Evolutionary conservation across 2,888 invertebrate species (phyloP).

Genomic region (Papilio gigon): DNA sequence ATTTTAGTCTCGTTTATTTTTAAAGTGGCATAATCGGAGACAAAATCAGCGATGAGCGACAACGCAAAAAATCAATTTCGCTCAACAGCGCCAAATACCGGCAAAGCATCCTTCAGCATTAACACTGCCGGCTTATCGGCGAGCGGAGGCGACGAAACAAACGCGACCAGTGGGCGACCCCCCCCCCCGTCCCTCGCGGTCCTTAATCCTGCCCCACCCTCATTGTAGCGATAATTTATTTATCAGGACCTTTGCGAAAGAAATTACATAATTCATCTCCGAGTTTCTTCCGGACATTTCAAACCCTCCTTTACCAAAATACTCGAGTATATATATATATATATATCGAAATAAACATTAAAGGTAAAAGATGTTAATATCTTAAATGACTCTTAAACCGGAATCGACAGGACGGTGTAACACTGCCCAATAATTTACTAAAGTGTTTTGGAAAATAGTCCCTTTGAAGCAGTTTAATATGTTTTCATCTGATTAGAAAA

Average conservation of each 20-base stretch:
- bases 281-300: conserved; percentile 37
- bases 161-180: conserved; percentile 28
- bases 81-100: conserved; percentile 34
- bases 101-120: conserved; percentile 18
- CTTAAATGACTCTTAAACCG: too few relatives aligned
- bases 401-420: too few relatives aligned
- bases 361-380: too few relatives aligned
- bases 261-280: conserved; percentile 41
- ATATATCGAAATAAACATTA: not conserved
- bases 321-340: not conserved
- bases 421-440: not conserved
- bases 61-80: conserved; percentile 27
- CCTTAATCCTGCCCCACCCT: conserved; percentile 45
- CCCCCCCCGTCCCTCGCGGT: conserved; percentile 30
- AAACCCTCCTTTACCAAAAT: not conserved
- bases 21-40: conserved; percentile 7
- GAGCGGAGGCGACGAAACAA: conserved; percentile 31
- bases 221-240: conserved; percentile 48
- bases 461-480: not conserved
- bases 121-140: conserved; percentile 29
- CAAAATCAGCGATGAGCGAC: not conserved
- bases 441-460: not conserved
- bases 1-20: not conserved
- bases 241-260: conserved; percentile 33
- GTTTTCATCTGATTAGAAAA: conserved; percentile 6